Conservation (phyloP, 1,140 invertebrate species). For the Cydia amplana region DNA sequence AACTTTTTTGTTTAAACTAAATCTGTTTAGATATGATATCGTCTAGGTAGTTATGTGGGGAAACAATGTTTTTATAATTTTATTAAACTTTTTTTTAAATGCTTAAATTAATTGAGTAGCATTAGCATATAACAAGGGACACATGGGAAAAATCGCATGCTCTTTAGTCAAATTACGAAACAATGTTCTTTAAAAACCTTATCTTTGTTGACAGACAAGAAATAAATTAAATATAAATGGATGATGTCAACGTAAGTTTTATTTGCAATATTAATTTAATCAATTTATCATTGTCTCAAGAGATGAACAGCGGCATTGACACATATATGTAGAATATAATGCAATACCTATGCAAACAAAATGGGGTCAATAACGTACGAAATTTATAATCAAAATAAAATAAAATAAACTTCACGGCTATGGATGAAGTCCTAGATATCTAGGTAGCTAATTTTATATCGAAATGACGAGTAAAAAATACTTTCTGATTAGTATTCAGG, state of each 20-base stretch:
- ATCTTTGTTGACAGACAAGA: neutral
- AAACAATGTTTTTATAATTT: no score
- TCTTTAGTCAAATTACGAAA: neutral
- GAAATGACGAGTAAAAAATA: no score
- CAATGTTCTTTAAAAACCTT: neutral
- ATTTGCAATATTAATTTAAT: neutral
- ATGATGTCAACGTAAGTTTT: neutral
- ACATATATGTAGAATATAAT: neutral
- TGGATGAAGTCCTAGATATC: no score
- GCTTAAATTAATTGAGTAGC: no score
- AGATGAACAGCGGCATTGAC: neutral
- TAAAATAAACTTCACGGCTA: neutral
- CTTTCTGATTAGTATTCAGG: no score
- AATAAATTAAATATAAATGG: neutral
- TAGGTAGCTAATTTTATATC: no score
- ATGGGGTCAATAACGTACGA: constrained; percentile 1
- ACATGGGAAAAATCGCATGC: no score
- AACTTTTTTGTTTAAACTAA: no score
- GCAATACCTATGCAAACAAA: constrained; percentile 3
- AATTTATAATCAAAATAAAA: constrained; percentile 22
- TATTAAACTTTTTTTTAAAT: no score
- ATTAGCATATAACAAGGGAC: no score
- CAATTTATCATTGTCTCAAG: constrained; percentile 2
- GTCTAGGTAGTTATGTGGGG: no score
- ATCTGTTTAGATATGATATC: no score